A percentile compares a stretch with the other conserved stretches of the same genome.
phyloP scores from a whole-genome alignment of 2,113 vertebrate genomes.

The Pluvialis apricaria region DNA sequence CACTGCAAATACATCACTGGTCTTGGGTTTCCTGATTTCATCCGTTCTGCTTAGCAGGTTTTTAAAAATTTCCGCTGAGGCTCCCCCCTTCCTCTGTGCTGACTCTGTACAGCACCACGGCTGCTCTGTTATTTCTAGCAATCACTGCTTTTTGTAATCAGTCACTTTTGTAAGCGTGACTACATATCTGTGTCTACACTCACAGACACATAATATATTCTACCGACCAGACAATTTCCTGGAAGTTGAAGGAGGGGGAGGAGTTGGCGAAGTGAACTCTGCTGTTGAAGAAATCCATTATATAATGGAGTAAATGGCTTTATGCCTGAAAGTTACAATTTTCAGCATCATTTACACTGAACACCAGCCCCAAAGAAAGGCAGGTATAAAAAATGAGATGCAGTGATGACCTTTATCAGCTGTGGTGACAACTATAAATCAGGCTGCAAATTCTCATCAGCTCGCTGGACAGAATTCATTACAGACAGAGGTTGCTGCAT shows the following conservation, averaged over 20 bases:
- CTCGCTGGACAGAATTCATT: slow-evolving; percentile 67
- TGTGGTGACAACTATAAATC: slow-evolving; percentile 70
- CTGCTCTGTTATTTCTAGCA: not conserved
- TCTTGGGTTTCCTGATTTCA: not conserved
- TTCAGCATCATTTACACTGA: slow-evolving; percentile 25
- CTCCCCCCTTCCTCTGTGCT: not conserved
- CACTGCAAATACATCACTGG: not conserved
- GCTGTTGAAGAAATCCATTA: slow-evolving; percentile 12
- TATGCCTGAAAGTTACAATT: slow-evolving; percentile 20
- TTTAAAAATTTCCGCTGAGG: not conserved
- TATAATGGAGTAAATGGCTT: slow-evolving; percentile 13
- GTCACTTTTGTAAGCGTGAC: not conserved
- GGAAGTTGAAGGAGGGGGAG: not conserved
- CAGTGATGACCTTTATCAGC: slow-evolving; percentile 72
- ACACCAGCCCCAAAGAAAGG: not conserved
- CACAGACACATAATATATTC: not conserved
- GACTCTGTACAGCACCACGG: not conserved
- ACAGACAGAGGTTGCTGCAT: not conserved
- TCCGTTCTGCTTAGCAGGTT: not conserved
- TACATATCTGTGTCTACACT: not conserved
- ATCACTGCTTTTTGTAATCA: not conserved
- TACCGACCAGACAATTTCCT: not conserved
- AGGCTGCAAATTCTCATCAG: slow-evolving; percentile 60
- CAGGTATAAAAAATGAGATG: slow-evolving; percentile 62
- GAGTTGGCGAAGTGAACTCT: not conserved